Base-by-base conservation (phyloP, 2,113 vertebrate species). In the Stercorarius parasiticus region DNA sequence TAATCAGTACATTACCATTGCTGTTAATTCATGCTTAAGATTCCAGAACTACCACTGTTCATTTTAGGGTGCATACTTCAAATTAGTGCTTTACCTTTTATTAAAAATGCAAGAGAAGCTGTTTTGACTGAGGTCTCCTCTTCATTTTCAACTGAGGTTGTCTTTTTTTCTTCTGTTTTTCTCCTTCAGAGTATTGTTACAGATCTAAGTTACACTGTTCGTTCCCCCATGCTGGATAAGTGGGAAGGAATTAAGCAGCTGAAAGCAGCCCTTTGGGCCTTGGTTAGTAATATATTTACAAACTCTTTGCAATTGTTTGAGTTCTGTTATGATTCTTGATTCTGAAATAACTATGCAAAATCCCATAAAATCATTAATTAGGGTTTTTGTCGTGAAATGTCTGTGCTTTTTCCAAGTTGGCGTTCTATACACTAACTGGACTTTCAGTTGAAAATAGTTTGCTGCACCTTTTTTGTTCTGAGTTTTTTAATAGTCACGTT, bases 221-320 rank as follows among this genome's bases (percentile, higher is more conserved):
- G 99, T 95, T 99, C 99, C 86, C 99, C 99, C 93, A 98, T 99
- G 98, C 98, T 99, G 98, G 99, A 99, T 98, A 99, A 99, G 86
- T 99, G 99, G 99, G 99, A 99, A 98, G 99, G 99, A 95, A 99
- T 99, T 88, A 99, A 99, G 97, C 99, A 99, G 90, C 98, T 99
- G 94, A 99, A 99, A 97, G 99, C 99, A 95, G 99, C 99, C 89
- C 99, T 99, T 92, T 99, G 62, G 62, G 62, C 64, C 29, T 43
- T 66, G 64, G 64, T 66, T 66, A 43, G 64, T 98, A 96, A 53
- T 69, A 77, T 9, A 91, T 97, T 58, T 95, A 17, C 34, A 76
- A 78, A 34, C n/a, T 79, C 64, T 30, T 38, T 88, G 25, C 6
- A 52, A 25, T 58, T 53, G 17, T 93, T 90, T 80, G 58, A 86